Base-by-base conservation (phyloP, 2,113 vertebrate genomes). In the Cariama cristata region DNA sequence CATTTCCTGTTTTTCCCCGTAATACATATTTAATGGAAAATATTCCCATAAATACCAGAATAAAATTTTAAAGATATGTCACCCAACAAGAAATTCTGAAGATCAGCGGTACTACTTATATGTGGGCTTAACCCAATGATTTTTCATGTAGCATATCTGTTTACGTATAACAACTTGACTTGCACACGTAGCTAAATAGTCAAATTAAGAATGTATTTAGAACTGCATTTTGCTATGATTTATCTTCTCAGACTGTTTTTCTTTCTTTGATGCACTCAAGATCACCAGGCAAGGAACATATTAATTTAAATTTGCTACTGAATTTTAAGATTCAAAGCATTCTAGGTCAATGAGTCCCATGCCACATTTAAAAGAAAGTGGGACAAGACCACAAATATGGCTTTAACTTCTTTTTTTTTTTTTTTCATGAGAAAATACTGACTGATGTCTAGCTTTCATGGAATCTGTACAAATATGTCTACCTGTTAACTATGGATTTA, bases 1-100 rank as follows among this genome's bases (percentile, higher is more conserved):
- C 38, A 27, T 59, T n/a, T 74, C 16, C 26, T 1, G 0, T 6
- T 71, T 79, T 1, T 1, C 0, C 24, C 6, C 12, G 11, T 13
- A 72, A 27, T 27, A 55, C 6, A 49, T 64, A 82, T 74, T 80
- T 71, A 88, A 94, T 68, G 28, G 19, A 59, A 91, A 75, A 84
- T 50, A 89, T 22, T 81, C 30, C 40, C 49, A 64, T 45, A 88
- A 68, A 89, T 60, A 88, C 18, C n/a, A 80, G n/a, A 74, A 79
- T 18, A 79, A 87, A 80, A 60, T 83, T 58, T 71, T 87, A 69
- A 76, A 82, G 59, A 56, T 74, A 64, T 9, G 15, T 40, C 40
- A 81, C 33, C 49, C 49, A 79, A 56, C 11, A 62, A 68, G 49
- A 72, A 81, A 67, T 82, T 69, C 35, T 71, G 32, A 87, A 50